Evolutionary conservation across 2,113 vertebrate genomes (phyloP).

Genomic region (Setophaga coronata): DNA sequence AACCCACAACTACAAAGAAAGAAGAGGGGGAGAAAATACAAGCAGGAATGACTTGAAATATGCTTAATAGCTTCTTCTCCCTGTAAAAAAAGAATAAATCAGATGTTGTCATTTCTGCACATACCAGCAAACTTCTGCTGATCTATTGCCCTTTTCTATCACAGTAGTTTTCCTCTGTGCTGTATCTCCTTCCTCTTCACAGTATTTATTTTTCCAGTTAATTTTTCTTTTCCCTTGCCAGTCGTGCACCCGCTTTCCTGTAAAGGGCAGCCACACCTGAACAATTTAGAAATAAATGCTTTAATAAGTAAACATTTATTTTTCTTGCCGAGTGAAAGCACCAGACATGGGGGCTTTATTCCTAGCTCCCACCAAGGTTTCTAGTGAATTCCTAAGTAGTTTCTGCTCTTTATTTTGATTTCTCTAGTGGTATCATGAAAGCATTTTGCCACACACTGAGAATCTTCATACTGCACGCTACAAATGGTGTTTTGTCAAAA

Average conservation of each 20-base stretch:
- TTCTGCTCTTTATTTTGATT: constrained; percentile 26
- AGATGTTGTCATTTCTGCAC: constrained; percentile 13
- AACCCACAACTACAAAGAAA: not conserved
- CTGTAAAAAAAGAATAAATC: not conserved
- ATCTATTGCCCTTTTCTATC: constrained; percentile 41
- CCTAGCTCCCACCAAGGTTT: not conserved
- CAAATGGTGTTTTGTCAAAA: not conserved
- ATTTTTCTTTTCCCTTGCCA: constrained; percentile 26
- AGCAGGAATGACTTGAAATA: not conserved
- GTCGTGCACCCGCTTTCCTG: not conserved
- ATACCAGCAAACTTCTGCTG: constrained; percentile 32
- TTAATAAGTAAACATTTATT: constrained; percentile 33
- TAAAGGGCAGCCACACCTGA: constrained; percentile 44
- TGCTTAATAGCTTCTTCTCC: not conserved
- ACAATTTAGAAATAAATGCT: not conserved
- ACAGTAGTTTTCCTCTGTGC: constrained; percentile 18
- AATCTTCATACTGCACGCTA: not conserved
- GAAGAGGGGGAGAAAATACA: not conserved
- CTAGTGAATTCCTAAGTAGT: not conserved
- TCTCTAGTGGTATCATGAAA: not conserved
- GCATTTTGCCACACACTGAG: not conserved
- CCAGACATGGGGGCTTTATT: not conserved
- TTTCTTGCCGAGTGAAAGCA: not conserved
- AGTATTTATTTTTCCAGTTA: constrained; percentile 5
- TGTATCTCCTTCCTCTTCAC: constrained; percentile 8